Conservation (phyloP, 2,888 invertebrate species). For the Esperia sulphurella region DNA sequence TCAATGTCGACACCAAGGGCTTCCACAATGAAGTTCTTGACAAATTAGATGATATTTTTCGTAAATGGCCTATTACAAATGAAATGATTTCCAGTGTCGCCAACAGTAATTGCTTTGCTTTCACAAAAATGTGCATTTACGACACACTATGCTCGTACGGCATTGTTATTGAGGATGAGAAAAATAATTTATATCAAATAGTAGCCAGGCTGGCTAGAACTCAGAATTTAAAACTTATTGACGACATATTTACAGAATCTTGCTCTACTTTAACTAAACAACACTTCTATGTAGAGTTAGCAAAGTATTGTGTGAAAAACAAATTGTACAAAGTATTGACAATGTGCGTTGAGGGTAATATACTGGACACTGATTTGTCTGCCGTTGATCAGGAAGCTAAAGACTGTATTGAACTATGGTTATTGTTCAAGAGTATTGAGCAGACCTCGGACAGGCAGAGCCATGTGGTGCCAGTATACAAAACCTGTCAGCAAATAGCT, state of each 20-base stretch:
- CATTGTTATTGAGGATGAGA: constrained; percentile 80
- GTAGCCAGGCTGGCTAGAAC: constrained; percentile 81
- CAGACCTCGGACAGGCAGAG: constrained; percentile 69
- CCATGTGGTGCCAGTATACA: constrained; percentile 73
- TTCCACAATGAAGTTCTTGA: constrained; percentile 55
- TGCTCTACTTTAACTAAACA: constrained; percentile 66
- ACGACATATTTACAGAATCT: constrained; percentile 74
- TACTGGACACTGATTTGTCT: constrained; percentile 58
- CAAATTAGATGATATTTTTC: constrained; percentile 71
- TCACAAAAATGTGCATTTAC: constrained; percentile 77
- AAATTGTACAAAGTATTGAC: constrained; percentile 74
- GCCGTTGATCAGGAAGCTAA: constrained; percentile 64
- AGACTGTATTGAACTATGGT: constrained; percentile 75
- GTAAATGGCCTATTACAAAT: constrained; percentile 74
- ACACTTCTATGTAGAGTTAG: constrained; percentile 74
- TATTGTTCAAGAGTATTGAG: constrained; percentile 74
- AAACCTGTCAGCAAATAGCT: constrained; percentile 77
- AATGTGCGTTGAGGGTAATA: constrained; percentile 68
- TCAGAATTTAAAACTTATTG: constrained; percentile 72
- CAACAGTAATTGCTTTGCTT: constrained; percentile 63
- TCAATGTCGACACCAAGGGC: constrained; percentile 65
- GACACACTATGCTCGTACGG: constrained; percentile 82
- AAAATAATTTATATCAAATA: constrained; percentile 72
- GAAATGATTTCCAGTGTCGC: constrained; percentile 79
- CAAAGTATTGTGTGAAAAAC: constrained; percentile 74